Conservation (phyloP, 2,113 vertebrate genomes). For the Indri indri region DNA sequence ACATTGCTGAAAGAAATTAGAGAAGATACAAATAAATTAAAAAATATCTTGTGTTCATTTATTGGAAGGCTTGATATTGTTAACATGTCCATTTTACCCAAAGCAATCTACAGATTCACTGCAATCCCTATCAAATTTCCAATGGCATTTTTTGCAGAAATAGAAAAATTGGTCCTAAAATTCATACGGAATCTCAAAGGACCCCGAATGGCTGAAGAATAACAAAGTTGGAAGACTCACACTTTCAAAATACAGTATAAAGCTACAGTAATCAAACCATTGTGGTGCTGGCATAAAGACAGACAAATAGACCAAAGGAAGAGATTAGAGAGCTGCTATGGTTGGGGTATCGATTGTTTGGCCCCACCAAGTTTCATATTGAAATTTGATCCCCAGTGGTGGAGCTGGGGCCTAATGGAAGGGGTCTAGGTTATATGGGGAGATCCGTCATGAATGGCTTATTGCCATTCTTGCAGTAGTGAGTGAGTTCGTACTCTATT, state of each 20-base stretch:
- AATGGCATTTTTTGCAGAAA: not conserved
- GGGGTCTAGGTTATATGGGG: no score
- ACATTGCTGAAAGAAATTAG: not conserved
- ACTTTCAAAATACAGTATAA: not conserved
- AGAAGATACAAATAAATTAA: not conserved
- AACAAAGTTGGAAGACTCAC: not conserved
- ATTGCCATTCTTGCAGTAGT: no score
- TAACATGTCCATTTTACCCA: not conserved
- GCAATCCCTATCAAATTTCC: not conserved
- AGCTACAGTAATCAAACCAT: not conserved
- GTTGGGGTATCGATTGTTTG: no score
- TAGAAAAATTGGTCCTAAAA: not conserved
- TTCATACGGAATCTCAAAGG: not conserved
- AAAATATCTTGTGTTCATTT: not conserved
- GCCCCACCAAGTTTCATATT: no score
- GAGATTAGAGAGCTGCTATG: not conserved
- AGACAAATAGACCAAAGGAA: not conserved
- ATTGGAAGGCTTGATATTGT: not conserved
- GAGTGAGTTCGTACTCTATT: no score
- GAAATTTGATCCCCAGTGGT: no score
- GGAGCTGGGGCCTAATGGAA: no score
- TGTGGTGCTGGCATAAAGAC: not conserved
- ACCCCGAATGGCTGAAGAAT: not conserved
- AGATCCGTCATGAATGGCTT: no score
- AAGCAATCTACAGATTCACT: not conserved